Evolutionary conservation across 2,888 invertebrate genomes (phyloP).

Genomic region (Tigriopus californicus): DNA sequence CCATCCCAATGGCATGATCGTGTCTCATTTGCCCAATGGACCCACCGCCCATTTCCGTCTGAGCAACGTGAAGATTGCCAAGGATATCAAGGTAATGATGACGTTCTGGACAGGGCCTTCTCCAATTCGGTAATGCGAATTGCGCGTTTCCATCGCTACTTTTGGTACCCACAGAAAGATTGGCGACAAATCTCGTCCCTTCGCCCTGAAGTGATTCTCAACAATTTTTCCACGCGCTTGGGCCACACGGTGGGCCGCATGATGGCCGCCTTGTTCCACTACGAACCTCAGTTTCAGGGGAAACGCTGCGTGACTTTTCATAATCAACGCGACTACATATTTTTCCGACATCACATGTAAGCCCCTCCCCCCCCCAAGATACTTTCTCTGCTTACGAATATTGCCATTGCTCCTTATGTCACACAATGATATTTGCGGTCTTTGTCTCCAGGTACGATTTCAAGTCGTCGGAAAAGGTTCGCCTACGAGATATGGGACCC

Average conservation of each 20-base stretch:
- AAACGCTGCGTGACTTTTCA: slow-evolving; percentile 89
- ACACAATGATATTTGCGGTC: background rate
- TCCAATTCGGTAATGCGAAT: too few species aligned
- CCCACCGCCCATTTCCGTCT: slow-evolving; percentile 92
- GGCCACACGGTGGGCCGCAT: slow-evolving; percentile 81
- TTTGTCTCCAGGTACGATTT: slow-evolving; percentile 62
- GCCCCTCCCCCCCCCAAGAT: background rate
- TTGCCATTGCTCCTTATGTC: too few species aligned
- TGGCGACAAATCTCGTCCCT: slow-evolving; percentile 52
- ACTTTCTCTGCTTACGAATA: too few species aligned
- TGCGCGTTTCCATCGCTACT: too few species aligned
- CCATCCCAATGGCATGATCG: slow-evolving; percentile 68
- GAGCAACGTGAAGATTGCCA: slow-evolving; percentile 73
- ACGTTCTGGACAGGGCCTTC: slow-evolving; percentile 6
- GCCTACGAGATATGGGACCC: slow-evolving; percentile 85
- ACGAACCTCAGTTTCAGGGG: slow-evolving; percentile 84
- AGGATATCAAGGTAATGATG: slow-evolving; percentile 44
- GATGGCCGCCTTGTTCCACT: slow-evolving; percentile 83
- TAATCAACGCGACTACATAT: slow-evolving; percentile 95
- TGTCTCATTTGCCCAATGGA: slow-evolving; percentile 86
- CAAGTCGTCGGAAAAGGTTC: slow-evolving; percentile 42
- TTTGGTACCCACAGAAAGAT: slow-evolving; percentile 11
- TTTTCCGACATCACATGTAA: slow-evolving; percentile 88
- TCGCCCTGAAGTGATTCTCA: slow-evolving; percentile 83
- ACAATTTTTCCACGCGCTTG: slow-evolving; percentile 84